Base-by-base conservation (phyloP, 2,797 vertebrate species). In the Vireo griseus region DNA sequence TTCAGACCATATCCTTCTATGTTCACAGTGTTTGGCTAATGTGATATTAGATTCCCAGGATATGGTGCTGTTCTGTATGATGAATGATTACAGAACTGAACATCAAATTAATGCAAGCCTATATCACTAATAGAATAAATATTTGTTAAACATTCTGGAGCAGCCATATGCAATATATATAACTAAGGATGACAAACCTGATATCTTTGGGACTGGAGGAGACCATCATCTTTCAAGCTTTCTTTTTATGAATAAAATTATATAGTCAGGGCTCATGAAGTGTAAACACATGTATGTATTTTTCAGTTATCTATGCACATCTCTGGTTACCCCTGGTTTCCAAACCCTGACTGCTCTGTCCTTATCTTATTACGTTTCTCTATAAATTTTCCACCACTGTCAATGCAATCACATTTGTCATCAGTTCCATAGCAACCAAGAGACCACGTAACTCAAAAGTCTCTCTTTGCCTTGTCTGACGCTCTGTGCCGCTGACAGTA, bases 391-490 rank as follows among this genome's bases (percentile, higher is more conserved):
- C 33, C 17, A 42, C 37, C 47, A 12, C 50, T 83, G 13, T 29
- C 52, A 57, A 24, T 35, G 45, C 35, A 74, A 45, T 77, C n/a
- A 20, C 19, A 42, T 80, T 59, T 83, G 57, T 90, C 45, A 57
- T 61, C 77, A 65, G 37, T 88, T 83, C 72, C 75, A 57, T 55
- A 59, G 72, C 51, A 82, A 82, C 45, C 29, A 76, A 62, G 5
- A 92, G 48, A 45, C 52, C 18, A 52, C 0, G 1, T 55, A 94
- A 73, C 31, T 73, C 22, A 26, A 25, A 91, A 79, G 37, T 33
- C 10, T 69, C 6, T 57, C n/a, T 77, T 75, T 0, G 0, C 50
- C 35, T 72, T 51, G 21, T 28, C 29, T 66, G 51, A 67, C 0
- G 11, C 9, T 39, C 28, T 73, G 11, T 79, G 39, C 26, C 29